These are phyloP conservation scores for Chydorus sphaericus DNA, from an alignment of 2,888 invertebrate genomes.

Conservation along the genomic window DNA sequence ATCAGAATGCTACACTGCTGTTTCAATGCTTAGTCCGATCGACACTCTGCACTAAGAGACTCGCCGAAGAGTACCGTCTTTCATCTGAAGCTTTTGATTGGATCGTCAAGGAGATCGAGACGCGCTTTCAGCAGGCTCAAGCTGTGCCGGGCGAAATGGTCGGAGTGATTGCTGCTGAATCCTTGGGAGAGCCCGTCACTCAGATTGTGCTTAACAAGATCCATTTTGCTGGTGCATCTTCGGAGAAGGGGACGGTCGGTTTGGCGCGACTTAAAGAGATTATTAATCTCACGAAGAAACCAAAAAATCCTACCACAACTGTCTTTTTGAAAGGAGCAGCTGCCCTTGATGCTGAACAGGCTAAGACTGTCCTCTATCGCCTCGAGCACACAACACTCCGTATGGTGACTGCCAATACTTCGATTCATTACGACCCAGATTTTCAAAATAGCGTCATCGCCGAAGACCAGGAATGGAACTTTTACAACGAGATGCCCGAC, in stretches of 20 bases:
- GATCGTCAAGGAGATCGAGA: conserved; percentile 98
- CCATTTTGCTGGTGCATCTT: conserved; percentile 99
- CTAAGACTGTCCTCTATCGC: conserved; percentile 94
- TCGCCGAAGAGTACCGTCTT: conserved; percentile 88
- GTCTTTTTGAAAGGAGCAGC: conserved; percentile 96
- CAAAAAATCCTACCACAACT: conserved; percentile 96
- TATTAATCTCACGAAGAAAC: conserved; percentile 97
- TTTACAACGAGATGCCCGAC: conserved; percentile 99
- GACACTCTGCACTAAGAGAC: conserved; percentile 86
- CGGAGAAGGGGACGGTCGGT: conserved; percentile 99
- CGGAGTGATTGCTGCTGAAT: conserved; percentile 97
- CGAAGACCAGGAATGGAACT: conserved; percentile 99
- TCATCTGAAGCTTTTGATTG: conserved; percentile 97
- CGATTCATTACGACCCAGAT: conserved; percentile 95
- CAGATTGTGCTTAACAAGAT: conserved; percentile 99
- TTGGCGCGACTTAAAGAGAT: conserved; percentile 87
- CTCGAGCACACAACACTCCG: conserved; percentile 94
- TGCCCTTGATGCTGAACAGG: conserved; percentile 96
- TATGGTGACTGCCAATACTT: conserved; percentile 95
- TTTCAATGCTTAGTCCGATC: conserved; percentile 92
- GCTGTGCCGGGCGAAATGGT: conserved; percentile 94
- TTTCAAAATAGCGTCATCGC: conserved; percentile 95
- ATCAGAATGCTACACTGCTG: conserved; percentile 90
- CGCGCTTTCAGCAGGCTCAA: conserved; percentile 94
- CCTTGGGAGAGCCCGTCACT: conserved; percentile 97